Base-by-base conservation (phyloP, 2,797 vertebrate genomes). In the Phrynocephalus vlangalii region DNA sequence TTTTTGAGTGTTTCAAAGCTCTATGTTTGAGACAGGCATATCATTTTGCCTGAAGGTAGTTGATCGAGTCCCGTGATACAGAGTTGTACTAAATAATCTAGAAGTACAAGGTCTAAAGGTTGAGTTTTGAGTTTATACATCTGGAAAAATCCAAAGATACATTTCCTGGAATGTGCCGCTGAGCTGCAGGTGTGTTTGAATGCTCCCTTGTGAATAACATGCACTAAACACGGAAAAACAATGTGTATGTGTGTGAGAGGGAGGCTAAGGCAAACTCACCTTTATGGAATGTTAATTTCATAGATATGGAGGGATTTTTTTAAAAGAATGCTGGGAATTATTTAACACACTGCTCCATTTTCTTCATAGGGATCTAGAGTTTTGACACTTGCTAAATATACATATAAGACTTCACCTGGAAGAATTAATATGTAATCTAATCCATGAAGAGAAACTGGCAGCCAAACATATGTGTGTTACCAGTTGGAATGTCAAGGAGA, bases 401-500 rank as follows among this genome's bases (percentile, higher is more conserved):
- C 75, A 84, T 30, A 30, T n/a, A 68, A 71, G 38, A 48, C 22
- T 11, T 50, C 16, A 30, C 48, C 68, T 68, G n/a, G 44, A 86
- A 52, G 44, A 4, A 8, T 70, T 79, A 38, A 86, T 77, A 85
- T 52, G 63, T 70, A 70, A 79, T n/a, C 75, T 66, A 86, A 79
- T 5, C 66, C 24, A 20, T 33, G 24, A 26, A 86, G 48, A 56
- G 73, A 76, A 79, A 9, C 76, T 86, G 76, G 68, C 48, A 79
- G 28, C n/a, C 9, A 70, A 48, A 50, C 22, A 79, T 22, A 15
- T 26, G 48, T 18, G 68, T 24, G 28, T 85, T 78, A 85, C 72
- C 22, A 85, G 83, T 52, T 67, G 33, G 73, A 85, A 85, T 77
- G 73, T 30, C 38, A 78, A 78, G 75, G 75, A 18, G 18, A 77